These are phyloP conservation scores for Silurus meridionalis DNA, from an alignment of 2,113 vertebrate species.

Conservation along the genomic window DNA sequence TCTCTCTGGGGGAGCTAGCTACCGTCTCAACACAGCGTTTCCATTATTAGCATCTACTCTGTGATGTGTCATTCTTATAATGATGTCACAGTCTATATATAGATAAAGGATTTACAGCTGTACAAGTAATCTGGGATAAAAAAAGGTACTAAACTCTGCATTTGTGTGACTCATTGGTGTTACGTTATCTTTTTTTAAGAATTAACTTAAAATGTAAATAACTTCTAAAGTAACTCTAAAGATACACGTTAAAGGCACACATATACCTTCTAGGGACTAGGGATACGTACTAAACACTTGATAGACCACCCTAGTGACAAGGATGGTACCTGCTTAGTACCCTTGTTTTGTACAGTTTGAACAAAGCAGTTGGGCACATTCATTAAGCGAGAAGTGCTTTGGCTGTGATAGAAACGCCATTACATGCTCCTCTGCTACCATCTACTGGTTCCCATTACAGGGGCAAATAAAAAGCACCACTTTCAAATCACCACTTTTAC, in stretches of 20 bases:
- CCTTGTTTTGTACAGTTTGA: neutral
- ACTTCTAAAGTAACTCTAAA: neutral
- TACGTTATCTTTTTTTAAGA: neutral
- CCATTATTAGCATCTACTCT: neutral
- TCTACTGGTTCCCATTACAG: slow-evolving; percentile 24
- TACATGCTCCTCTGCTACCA: slow-evolving; percentile 38
- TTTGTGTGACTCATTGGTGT: neutral
- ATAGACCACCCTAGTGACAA: neutral
- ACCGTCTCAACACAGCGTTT: neutral
- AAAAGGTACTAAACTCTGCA: neutral
- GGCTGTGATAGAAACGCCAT: neutral
- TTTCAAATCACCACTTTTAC: neutral
- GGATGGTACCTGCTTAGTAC: neutral
- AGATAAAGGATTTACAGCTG: neutral
- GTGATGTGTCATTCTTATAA: neutral
- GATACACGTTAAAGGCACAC: neutral
- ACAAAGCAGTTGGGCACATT: neutral
- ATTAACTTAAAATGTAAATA: neutral
- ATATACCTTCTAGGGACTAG: neutral
- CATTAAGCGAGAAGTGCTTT: slow-evolving; percentile 10
- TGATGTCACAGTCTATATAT: neutral
- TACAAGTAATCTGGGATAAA: neutral
- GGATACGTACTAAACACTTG: neutral
- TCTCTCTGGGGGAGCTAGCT: neutral
- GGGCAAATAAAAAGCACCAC: neutral